Conservation (phyloP, 2,797 vertebrate genomes). For the Sebastolobus alascanus region DNA sequence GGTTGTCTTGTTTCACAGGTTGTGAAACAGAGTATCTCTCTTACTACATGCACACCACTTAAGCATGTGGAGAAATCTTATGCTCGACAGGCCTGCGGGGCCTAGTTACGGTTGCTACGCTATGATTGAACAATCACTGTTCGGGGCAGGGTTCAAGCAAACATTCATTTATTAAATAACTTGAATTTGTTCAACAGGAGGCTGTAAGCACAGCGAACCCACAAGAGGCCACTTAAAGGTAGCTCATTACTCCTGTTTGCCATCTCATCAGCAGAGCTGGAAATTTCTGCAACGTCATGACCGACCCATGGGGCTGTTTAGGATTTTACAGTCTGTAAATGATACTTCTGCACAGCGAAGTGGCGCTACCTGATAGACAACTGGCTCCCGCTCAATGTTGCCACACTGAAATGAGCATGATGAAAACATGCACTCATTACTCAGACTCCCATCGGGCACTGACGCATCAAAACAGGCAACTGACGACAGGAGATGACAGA, state of each 20-base stretch:
- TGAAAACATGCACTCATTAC: slow-evolving; percentile 46
- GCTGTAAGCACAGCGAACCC: slow-evolving; percentile 7
- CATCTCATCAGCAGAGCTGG: neutral
- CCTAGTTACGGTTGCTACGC: neutral
- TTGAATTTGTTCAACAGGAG: slow-evolving; percentile 3
- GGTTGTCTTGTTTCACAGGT: neutral
- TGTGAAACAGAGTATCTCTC: neutral
- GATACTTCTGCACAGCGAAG: slow-evolving; percentile 2
- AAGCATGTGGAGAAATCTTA: neutral
- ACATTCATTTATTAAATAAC: neutral
- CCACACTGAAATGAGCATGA: slow-evolving; percentile 4
- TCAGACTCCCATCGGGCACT: slow-evolving; percentile 17
- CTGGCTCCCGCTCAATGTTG: neutral
- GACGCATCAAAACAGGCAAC: slow-evolving; percentile 40
- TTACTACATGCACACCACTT: neutral
- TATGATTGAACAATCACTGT: neutral
- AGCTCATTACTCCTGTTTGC: slow-evolving; percentile 33
- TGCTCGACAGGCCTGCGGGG: neutral
- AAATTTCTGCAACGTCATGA: neutral
- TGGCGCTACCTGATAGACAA: slow-evolving; percentile 14
- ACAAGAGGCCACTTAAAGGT: slow-evolving; percentile 6
- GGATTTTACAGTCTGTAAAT: slow-evolving; percentile 18
- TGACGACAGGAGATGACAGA: slow-evolving; percentile 39
- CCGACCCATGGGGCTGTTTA: slow-evolving; percentile 20
- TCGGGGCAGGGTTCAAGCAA: neutral